Evolutionary conservation across 2,797 vertebrate species (phyloP), one percentile per base, ranked within the genome.

Genomic region (Anas flavirostris): DNA sequence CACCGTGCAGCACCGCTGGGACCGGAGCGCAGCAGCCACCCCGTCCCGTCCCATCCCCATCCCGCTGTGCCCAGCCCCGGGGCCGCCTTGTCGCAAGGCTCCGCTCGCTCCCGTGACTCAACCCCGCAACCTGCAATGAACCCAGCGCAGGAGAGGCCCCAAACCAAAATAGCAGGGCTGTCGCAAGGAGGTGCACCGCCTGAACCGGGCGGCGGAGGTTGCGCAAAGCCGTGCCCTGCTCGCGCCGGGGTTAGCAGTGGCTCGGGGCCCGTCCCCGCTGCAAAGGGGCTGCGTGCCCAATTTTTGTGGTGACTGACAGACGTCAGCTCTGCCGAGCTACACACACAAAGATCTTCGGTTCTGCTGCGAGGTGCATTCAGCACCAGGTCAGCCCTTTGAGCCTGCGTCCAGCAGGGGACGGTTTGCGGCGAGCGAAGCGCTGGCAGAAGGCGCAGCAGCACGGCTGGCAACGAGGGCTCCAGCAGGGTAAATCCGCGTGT

Each of bases 391-490:
- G 82, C 35, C 66, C 92, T 67, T 7, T 0, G 1, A 5, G 75
- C 78, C 74, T 33, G 91, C 86, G 63, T 91, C 90, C 81, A 39
- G 86, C 91, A 55, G 86, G 83, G 86, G 62, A 12, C 2, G 1
- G 37, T 39, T n/a, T 8, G 41, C 59, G 26, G 60, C 14, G 62
- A 58, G 6, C 7, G 9, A 44, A 82, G 8, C 0, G 0, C 79
- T 46, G 82, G 75, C 25, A 55, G 3, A 1, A 53, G 72, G 89
- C 4, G 5, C 44, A 41, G 90, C 76, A 69, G 41, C 89, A 79
- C 92, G 93, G 91, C 80, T 52, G 82, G 92, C 80, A 64, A 5
- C 2, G 41, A 68, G 25, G 91, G 21, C 83, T 90, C 94, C 94
- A 48, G 77, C 94, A 43, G 77, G 21, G 16, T 79, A 43, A 43